Base-by-base conservation (phyloP, 2,113 vertebrate genomes). In the Oncorhynchus mykiss region DNA sequence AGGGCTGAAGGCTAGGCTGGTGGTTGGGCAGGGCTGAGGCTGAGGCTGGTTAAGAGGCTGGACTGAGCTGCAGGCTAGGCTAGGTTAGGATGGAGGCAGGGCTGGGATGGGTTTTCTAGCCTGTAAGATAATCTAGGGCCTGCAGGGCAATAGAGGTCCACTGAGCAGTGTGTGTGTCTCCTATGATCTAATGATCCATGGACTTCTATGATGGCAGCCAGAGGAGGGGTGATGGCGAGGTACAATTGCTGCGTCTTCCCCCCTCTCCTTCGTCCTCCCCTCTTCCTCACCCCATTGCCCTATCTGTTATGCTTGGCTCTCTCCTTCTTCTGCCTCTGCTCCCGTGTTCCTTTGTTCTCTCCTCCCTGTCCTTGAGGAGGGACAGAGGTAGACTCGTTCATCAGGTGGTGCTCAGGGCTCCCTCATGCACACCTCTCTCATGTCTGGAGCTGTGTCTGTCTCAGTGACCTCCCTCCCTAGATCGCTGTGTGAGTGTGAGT, bases 161-260 rank as follows among this genome's bases (percentile, higher is more conserved):
- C 78, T 90, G 86, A 90, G 87, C 87, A 83, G 78, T 88, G 82
- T 39, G 77, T 82, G 77, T 78, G 84, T 74, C 80, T 89, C 82
- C 78, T 88, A 77, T 86, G 83, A 85, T 86, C 82, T 85, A 88
- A 88, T 84, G 88, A 90, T 88, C 84, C 72, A 70, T 57, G 39
- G 39, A 45, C 39, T 45, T 39, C 34, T 39, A 39, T 45, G 39
- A 45, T 45, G 39, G 39, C 39, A 45, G 39, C 39, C 39, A 45
- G 39, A 45, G 39, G 9, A 45, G 2, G 39, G 9, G 9, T 45
- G 39, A 45, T 45, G 39, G 34, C 34, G 34, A 39, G 2, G 39
- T 45, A 11, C 39, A 45, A 45, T 45, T 45, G 49, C 9, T 45
- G 39, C 2, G 2, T 45, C 9, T 45, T 0, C 9, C 39, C 39